These are phyloP conservation scores for Mythimna ferrago DNA, from an alignment of 2,888 invertebrate species.

Conservation along the genomic window DNA sequence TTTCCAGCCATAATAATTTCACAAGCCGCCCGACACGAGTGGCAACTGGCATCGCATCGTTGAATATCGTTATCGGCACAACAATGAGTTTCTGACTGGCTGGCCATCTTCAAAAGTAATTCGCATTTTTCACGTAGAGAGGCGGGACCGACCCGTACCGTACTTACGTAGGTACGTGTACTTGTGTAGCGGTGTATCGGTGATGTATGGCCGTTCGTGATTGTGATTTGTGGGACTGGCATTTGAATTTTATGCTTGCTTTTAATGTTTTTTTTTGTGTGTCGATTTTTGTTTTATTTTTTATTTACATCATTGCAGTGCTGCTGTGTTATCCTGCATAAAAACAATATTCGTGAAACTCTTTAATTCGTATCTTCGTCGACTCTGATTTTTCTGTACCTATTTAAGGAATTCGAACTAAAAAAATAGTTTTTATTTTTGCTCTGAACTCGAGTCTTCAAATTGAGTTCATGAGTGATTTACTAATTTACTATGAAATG, in stretches of 20 bases:
- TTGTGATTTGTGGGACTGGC: conserved; percentile 28
- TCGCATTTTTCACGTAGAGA: conserved; percentile 82
- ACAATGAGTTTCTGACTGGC: conserved; percentile 89
- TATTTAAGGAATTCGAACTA: too few relatives aligned
- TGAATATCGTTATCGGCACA: conserved; percentile 84
- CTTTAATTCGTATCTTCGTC: too few relatives aligned
- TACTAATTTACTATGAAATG: too few relatives aligned
- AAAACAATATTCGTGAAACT: too few relatives aligned
- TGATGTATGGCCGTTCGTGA: conserved; percentile 45
- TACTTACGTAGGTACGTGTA: conserved; percentile 24
- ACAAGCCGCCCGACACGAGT: conserved; percentile 74
- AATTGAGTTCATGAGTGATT: too few relatives aligned
- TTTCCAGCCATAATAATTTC: conserved; percentile 84
- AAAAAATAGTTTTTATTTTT: too few relatives aligned
- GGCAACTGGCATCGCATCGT: conserved; percentile 74
- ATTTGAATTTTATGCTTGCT: conserved; percentile 3
- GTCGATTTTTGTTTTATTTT: background rate
- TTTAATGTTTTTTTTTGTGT: background rate
- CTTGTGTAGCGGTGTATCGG: conserved; percentile 37
- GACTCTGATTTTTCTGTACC: too few relatives aligned
- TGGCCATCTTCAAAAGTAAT: conserved; percentile 86
- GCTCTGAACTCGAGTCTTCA: too few relatives aligned
- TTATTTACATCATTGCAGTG: too few relatives aligned
- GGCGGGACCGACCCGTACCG: conserved; percentile 57
- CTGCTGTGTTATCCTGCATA: too few relatives aligned